Evolutionary conservation across 2,888 invertebrate genomes (phyloP).

Genomic region (Apantesis nais): DNA sequence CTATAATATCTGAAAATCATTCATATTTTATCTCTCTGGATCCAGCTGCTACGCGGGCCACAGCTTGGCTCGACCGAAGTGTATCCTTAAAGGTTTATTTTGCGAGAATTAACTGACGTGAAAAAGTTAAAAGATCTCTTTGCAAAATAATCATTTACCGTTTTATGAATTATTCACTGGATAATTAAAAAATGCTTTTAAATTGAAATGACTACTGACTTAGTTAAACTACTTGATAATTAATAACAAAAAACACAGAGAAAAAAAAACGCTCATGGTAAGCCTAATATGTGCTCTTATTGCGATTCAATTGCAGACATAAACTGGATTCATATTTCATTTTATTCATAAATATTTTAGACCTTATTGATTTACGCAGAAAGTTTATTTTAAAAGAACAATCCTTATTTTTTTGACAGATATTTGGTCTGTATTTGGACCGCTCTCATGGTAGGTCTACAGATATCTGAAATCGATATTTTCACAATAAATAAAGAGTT

Average conservation of each 20-base stretch:
- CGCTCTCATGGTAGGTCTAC: too few species aligned
- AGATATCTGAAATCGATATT: conserved; percentile 21
- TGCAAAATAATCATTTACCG: not conserved
- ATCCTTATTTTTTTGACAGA: too few species aligned
- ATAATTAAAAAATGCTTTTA: not conserved
- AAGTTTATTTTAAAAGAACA: too few species aligned
- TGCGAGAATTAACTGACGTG: not conserved
- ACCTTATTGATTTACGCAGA: too few species aligned
- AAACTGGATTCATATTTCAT: too few species aligned
- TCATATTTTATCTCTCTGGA: not conserved
- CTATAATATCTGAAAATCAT: not conserved
- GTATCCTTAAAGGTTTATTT: not conserved
- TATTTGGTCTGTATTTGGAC: too few species aligned
- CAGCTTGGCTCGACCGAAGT: not conserved
- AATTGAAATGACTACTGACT: not conserved
- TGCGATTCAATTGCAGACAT: too few species aligned
- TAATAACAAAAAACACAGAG: too few species aligned
- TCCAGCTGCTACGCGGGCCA: not conserved
- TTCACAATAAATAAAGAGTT: not conserved
- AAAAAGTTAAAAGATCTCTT: not conserved
- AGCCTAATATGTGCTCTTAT: too few species aligned
- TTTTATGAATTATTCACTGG: not conserved
- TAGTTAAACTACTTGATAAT: not conserved
- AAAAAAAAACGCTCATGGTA: too few species aligned
- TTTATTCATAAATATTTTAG: too few species aligned